phyloP scores from a whole-genome alignment of 2,797 vertebrate species.

The Fistularia commersonii region DNA sequence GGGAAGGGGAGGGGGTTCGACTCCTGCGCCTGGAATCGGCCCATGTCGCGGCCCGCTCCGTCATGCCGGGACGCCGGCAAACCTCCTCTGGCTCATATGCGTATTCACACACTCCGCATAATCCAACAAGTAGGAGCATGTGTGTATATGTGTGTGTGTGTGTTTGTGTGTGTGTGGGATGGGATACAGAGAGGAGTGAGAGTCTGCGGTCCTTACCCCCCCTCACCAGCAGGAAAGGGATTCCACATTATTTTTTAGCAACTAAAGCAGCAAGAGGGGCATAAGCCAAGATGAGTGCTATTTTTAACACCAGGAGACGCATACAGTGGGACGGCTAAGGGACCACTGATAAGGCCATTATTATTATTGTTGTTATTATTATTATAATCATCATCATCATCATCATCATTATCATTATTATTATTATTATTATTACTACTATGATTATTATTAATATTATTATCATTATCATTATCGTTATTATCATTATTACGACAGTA shows the following conservation, averaged over 20 bases:
- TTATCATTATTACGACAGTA: too few relatives aligned
- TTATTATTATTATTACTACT: too few relatives aligned
- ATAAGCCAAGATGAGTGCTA: slow-evolving; percentile 47
- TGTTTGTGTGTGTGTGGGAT: too few relatives aligned
- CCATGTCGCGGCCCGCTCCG: slow-evolving; percentile 35
- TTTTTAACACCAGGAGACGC: slow-evolving; percentile 46
- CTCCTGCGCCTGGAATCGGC: slow-evolving; percentile 47
- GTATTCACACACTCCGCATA: slow-evolving; percentile 39
- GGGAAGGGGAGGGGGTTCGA: slow-evolving; percentile 29
- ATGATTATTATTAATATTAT: too few relatives aligned
- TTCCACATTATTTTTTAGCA: slow-evolving; percentile 37
- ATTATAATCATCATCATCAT: too few relatives aligned
- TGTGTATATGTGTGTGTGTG: slow-evolving; percentile 4
- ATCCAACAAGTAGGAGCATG: slow-evolving; percentile 14
- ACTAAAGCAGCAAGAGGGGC: slow-evolving; percentile 23
- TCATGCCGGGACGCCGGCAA: slow-evolving; percentile 38
- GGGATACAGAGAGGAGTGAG: too few relatives aligned
- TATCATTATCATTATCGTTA: too few relatives aligned
- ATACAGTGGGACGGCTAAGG: slow-evolving; percentile 9
- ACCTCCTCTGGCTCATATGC: slow-evolving; percentile 41
- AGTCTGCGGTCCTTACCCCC: too few relatives aligned
- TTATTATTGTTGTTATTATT: too few relatives aligned
- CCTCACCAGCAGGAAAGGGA: slow-evolving; percentile 21
- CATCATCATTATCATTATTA: too few relatives aligned
- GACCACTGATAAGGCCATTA: too few relatives aligned